A percentile compares a stretch with the other conserved stretches of the same genome.
Conservation (phyloP, 2,797 vertebrate species). For the Phoxinus dragarum region DNA sequence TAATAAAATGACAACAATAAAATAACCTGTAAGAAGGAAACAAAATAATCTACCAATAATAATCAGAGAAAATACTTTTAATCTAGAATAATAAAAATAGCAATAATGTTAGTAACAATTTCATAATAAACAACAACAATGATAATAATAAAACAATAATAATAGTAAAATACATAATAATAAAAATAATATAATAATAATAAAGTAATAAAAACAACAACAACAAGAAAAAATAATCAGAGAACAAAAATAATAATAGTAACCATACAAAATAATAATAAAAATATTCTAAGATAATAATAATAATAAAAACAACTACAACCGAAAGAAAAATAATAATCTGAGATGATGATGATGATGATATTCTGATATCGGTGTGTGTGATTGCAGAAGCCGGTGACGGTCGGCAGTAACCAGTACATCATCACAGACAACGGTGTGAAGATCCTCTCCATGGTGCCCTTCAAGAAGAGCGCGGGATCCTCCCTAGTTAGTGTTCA, state of each 20-base stretch:
- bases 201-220: neutral
- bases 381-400: slow-evolving; percentile 63
- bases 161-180: neutral
- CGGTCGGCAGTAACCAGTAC: slow-evolving; percentile 64
- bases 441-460: slow-evolving; percentile 77
- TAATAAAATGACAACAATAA: neutral
- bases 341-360: too few species aligned
- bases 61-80: neutral
- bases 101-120: neutral
- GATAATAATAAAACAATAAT: neutral
- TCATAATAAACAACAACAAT: neutral
- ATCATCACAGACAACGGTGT: slow-evolving; percentile 70
- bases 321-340: neutral
- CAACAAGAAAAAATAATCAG: neutral
- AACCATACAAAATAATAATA: neutral
- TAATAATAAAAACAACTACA: neutral
- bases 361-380: neutral
- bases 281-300: neutral
- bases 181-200: neutral
- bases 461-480: slow-evolving; percentile 73
- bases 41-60: neutral
- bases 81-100: neutral
- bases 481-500: slow-evolving; percentile 75
- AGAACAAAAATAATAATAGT: neutral
- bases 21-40: neutral